Evolutionary conservation across 2,113 vertebrate species (phyloP), one percentile per base, ranked within the genome.

Genomic region (Seriola quinqueradiata): DNA sequence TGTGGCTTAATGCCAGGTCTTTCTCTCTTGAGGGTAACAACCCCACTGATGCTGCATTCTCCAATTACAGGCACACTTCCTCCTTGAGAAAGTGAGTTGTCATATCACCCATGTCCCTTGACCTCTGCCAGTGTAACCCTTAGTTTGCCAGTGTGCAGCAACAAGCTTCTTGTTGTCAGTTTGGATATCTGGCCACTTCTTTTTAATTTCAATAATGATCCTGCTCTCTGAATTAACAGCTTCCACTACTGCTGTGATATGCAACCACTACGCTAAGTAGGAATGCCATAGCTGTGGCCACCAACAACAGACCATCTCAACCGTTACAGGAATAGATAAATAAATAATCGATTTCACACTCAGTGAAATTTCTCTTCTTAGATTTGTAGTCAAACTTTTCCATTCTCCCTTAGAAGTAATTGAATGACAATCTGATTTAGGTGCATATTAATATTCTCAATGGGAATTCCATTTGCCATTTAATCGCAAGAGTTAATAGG

Each of bases 401-500:
- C 28, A 68, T 76, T 79, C 42, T 67, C 70, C 34, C 34, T 60
- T 60, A 63, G 28, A 86, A 75, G 28, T 88, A 83, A 87, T 77
- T 87, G 84, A 85, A 89, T 84, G 71, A 83, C 82, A 87, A 73
- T 83, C 79, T 79, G 84, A 92, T 74, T 89, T 81, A 88, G 76
- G 86, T 87, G 68, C 74, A 77, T 83, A 85, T 85, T 87, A 91
- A 85, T 83, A 79, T 86, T 75, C 74, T 81, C 77, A 83, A 73
- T 79, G 64, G 61, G 73, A 87, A 76, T 85, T 78, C 59, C 73
- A 88, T 87, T 91, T 90, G 67, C 84, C 61, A 81, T 88, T 76
- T 87, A 81, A 90, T 90, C 54, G 61, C 81, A 61, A 36, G 70
- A 90, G 75, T 84, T 88, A 86, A 90, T 86, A 79, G 75, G 77